Base-by-base conservation (phyloP, 2,888 invertebrate genomes). In the Eulithis testata region DNA sequence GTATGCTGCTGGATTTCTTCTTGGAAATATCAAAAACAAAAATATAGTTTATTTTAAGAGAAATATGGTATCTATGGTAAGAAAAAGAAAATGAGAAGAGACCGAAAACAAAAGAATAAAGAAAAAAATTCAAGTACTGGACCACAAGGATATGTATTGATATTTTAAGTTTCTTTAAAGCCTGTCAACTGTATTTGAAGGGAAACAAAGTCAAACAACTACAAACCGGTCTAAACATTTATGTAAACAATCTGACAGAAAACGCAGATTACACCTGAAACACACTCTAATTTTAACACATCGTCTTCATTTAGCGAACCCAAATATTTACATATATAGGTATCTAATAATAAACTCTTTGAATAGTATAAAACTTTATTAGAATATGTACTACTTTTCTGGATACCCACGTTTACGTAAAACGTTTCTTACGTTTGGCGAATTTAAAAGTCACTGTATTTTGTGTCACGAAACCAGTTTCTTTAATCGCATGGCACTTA, bases 251-350 rank as follows among this genome's bases (percentile, higher is more conserved):
- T 54, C 45, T 43, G 56, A 14, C 12, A 12, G 44, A 43, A 9
- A 51, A 60, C 21, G 36, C 21, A 56, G 60, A 43, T 54, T 53
- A 31, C 37, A 66, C 31, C n/a, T 47, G 9, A 65, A 64, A 51
- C 9, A 60, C 47, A 53, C 52, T 63, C 31, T 61, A 61, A 66
- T 60, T 53, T 61, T 47, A 51, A 59, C 31, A 56, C 45, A 14
- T 14, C 47, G 47, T 47, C 8, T 14, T 8, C 21, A 21, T 49
- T 49, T 67, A 65, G 45, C 65, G 58, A 66, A 63, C 49, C 40
- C 57, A 60, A 66, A 69, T 60, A 63, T 63, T 67, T 60, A 63
- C 37, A 49, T 60, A 63, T 27, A 49, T 9, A 8, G 8, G 21
- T 21, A 21, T 1, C 47, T 49, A 49, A 11, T 8, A n/a, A 6